Conservation (phyloP, 2,888 invertebrate species). For the Neocrepidodera transversa region DNA sequence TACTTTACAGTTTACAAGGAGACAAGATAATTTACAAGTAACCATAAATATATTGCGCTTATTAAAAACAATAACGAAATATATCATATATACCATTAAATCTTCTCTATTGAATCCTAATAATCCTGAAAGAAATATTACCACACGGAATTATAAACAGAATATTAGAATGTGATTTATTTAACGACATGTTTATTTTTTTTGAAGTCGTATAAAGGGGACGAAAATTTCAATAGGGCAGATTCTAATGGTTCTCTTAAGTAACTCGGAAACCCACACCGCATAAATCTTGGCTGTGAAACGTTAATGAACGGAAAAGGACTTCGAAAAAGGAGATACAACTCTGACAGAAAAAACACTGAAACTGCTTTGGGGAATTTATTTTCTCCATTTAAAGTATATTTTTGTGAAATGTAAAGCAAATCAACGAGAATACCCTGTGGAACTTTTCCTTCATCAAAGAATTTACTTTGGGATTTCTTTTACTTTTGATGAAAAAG, state of each 20-base stretch:
- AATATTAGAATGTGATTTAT: too few species aligned
- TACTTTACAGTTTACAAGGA: too few species aligned
- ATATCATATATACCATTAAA: too few species aligned
- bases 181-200: too few species aligned
- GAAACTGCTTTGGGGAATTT: conserved; percentile 2
- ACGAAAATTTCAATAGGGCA: conserved; percentile 1
- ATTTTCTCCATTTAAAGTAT: conserved; percentile 8
- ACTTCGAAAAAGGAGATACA: too few species aligned
- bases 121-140: too few species aligned
- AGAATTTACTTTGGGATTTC: neutral
- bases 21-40: too few species aligned
- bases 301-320: conserved; percentile 18
- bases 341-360: conserved; percentile 1
- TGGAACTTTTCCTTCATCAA: neutral
- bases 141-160: too few species aligned
- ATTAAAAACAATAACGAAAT: too few species aligned
- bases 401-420: neutral
- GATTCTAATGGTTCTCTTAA: conserved; percentile 7
- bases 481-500: neutral
- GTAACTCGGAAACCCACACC: conserved; percentile 14
- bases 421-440: neutral
- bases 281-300: conserved; percentile 19
- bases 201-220: neutral
- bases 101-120: too few species aligned
- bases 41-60: too few species aligned